Evolutionary conservation across 1,140 invertebrate species (phyloP), one percentile per base, ranked within the genome.

Genomic region (Panulirus ornatus): DNA sequence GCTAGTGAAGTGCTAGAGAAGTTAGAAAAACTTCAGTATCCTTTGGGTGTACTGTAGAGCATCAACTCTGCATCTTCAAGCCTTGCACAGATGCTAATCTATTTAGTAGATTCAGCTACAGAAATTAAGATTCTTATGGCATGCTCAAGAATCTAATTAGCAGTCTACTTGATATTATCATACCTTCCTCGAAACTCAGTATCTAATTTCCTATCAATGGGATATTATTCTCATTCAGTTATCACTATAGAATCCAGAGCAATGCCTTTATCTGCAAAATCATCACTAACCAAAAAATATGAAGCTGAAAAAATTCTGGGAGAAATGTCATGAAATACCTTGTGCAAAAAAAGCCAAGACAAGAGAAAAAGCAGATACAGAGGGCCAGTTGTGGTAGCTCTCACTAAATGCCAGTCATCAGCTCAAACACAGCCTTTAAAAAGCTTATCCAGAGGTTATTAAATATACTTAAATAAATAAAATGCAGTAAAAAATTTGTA

Each of bases 321-420:
- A 66, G 22, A 30, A 30, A 66, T 3, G 27, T 27, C n/a, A 66
- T 30, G n/a, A 30, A 27, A 11, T 30, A 30, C 27, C n/a, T 30
- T 66, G 58, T 27, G n/a, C n/a, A 66, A 66, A 30, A 66, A 30
- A 54, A 66, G 58, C 58, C 58, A 66, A 66, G 58, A 66, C 58
- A 27, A 66, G 22, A 5, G 5, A 66, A 27, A 6, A 66, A 66
- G 58, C 58, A 66, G 58, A 27, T 0, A 0, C n/a, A 6, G 58
- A 66, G n/a, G 11, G 11, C 58, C n/a, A 30, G 58, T 2, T 66
- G 58, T 1, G 27, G n/a, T 27, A 30, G 58, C 58, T 66, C n/a
- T 1, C 58, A 66, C 58, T 30, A 22, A 66, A 27, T 66, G n/a
- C 27, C 30, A 27, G n/a, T 30, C n/a, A 30, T 30, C 27, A 27